Conservation (phyloP, 2,113 vertebrate species). For the Hipposideros armiger region DNA sequence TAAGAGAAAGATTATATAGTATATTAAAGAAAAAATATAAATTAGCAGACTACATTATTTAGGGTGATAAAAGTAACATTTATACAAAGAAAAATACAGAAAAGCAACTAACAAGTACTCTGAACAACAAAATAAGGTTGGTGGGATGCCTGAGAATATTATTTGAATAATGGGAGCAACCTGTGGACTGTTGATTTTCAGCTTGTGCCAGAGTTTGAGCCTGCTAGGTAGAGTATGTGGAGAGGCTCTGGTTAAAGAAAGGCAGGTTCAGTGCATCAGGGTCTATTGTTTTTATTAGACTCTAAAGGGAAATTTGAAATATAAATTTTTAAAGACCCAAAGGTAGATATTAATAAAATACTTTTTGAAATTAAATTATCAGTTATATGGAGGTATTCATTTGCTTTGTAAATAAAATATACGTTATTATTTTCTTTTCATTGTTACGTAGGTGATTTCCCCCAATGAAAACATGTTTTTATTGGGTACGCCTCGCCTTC, state of each 20-base stretch:
- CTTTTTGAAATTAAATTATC: not conserved
- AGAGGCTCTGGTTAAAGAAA: not conserved
- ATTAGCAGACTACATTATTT: not conserved
- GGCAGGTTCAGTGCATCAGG: not conserved
- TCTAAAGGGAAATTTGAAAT: not conserved
- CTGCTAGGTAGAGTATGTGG: not conserved
- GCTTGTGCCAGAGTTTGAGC: not conserved
- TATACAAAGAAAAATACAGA: not conserved
- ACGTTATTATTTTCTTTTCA: not conserved
- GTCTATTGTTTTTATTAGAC: not conserved
- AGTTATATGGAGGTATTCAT: not conserved
- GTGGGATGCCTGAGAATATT: not conserved
- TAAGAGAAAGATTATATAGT: not conserved
- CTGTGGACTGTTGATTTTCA: not conserved
- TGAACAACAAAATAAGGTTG: not conserved
- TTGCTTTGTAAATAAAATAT: conserved; percentile 19
- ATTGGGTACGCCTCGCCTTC: conserved; percentile 18
- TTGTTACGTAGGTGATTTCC: conserved; percentile 45
- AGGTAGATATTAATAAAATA: not conserved
- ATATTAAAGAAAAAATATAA: not conserved
- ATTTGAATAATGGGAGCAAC: not conserved
- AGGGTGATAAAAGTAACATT: not conserved
- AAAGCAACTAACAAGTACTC: not conserved
- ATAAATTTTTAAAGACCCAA: not conserved
- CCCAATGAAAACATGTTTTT: conserved; percentile 59